Evolutionary conservation across 1,140 invertebrate genomes (phyloP), one percentile per base, ranked within the genome.

Genomic region (Temnothorax nylanderi): DNA sequence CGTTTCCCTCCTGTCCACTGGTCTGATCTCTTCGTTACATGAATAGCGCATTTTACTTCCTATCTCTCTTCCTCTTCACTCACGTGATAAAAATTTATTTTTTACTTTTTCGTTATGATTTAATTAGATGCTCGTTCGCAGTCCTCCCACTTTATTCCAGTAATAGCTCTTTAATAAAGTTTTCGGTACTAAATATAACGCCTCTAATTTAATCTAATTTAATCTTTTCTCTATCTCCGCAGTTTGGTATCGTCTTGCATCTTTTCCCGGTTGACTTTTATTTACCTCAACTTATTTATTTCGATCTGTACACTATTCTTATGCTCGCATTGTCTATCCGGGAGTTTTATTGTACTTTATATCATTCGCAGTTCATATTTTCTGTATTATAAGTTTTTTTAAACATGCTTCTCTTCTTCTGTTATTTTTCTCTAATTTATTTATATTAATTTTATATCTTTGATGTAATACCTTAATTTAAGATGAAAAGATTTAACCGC

Each of bases 11-110:
- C 37, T 75, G 71, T 75, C 51, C 72, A 13, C 85, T 26, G 41
- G 18, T 60, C 76, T 47, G 67, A 56, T 82, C 80, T 60, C 69
- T 32, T 75, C 69, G 69, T 84, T 75, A 60, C n/a, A n/a, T 10
- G n/a, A 84, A 32, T 41, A 75, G 7, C n/a, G 44, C 37, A 54
- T 56, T 71, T 71, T 69, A 34, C 18, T 69, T n/a, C 41, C 37
- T 49, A 7, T 49, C n/a, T 47, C 41, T 47, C 37, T 44, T 26
- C 21, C 41, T 78, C 44, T 44, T 34, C 4, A 47, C 3, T 0
- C 54, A 60, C 7, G 11, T 58, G 51, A 44, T 26, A 44, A 62
- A 37, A 37, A 54, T n/a, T 49, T 60, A 26, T 10, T 2, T 47
- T 37, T 16, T 18, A 21, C 11, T 18, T 67, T 86, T 69, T 86